These are phyloP conservation scores for Vandiemenella viatica DNA, from an alignment of 2,888 invertebrate genomes.

Conservation along the genomic window DNA sequence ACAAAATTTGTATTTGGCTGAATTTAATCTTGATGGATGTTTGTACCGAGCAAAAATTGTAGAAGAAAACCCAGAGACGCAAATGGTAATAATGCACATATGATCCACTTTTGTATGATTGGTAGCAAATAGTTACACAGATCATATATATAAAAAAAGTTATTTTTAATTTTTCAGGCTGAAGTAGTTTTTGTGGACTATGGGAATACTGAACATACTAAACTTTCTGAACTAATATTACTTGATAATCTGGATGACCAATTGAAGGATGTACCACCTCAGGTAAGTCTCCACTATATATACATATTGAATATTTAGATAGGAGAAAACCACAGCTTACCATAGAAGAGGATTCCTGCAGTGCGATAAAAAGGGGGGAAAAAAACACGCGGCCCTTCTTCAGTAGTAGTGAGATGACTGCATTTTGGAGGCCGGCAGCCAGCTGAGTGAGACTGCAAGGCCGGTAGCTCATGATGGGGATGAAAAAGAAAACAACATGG, in stretches of 20 bases:
- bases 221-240: constrained; percentile 19
- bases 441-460: no score
- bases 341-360: no score
- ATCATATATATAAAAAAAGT: no score
- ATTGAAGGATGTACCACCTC: constrained; percentile 29
- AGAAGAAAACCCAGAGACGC: constrained; percentile 27
- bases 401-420: no score
- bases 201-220: constrained; percentile 33
- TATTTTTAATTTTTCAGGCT: constrained; percentile 21
- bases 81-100: constrained; percentile 12
- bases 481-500: no score
- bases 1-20: constrained; percentile 34
- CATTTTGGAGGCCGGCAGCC: no score
- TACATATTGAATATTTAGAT: no score
- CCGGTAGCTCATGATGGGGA: no score
- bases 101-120: neutral
- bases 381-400: no score
- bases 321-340: no score
- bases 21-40: constrained; percentile 26
- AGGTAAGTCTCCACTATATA: no score
- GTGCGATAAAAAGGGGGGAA: no score
- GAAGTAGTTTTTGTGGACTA: constrained; percentile 39
- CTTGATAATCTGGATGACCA: constrained; percentile 31
- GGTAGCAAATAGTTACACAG: neutral
- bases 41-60: constrained; percentile 35